Evolutionary conservation across 2,888 invertebrate species (phyloP), one percentile per base, ranked within the genome.

Genomic region (Drosophila anomalata): DNA sequence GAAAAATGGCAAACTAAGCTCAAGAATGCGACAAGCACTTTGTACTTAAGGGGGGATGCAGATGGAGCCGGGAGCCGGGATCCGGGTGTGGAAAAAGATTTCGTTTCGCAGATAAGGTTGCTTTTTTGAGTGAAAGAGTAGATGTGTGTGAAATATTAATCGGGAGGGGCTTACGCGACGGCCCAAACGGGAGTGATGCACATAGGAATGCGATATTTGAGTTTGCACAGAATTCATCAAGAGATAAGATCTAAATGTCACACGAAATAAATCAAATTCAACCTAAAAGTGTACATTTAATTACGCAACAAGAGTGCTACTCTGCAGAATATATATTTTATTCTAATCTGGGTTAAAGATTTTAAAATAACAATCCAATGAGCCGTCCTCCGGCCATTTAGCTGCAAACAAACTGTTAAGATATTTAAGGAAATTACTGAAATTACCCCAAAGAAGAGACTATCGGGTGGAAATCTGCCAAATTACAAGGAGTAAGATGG

Each of bases 351-450:
- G 33, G 42, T n/a, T 20, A 5, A n/a, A 44, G 6, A 36, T 42
- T 41, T 11, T 42, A 2, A 4, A 24, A 12, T 2, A 31, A 2
- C 20, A 2, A 20, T 26, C 46, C 9, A 39, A 24, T n/a, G 17
- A 24, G 1, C 1, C 17, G 17, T 54, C 71, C 60, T 39, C 36
- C 41, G 36, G 44, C 47, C 41, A 55, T 75, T 61, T 17, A 41
- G 44, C 50, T 11, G 9, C 12, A 71, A 82, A 73, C 72, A 44
- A 77, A 54, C 66, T 76, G 77, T 77, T 76, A 69, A 69, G 67
- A 51, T 67, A 71, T 60, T 54, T 67, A 71, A 50, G 22, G 11
- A 63, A 72, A 76, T 79, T 73, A 73, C 68, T 33, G 44, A 68
- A 76, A 73, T 36, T 69, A 47, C 22, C 47, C 55, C 44, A 46